Percentiles rank a stretch among this genome's conserved stretches.
Conservation (phyloP, 2,797 vertebrate species). For the Perodicticus potto region DNA sequence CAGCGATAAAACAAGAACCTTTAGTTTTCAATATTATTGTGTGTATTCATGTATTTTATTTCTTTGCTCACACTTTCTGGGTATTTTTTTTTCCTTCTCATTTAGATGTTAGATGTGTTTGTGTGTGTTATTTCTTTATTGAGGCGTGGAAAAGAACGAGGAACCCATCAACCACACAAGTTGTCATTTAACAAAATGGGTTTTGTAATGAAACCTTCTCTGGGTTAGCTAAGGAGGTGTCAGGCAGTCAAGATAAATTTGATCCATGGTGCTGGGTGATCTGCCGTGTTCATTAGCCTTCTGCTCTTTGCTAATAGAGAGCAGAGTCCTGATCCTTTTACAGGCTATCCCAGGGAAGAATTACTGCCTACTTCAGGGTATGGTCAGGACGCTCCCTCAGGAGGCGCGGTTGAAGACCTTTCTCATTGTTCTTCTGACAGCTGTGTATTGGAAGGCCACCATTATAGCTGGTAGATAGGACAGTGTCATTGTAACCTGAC, state of each 20-base stretch:
- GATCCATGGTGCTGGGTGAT: neutral
- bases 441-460: neutral
- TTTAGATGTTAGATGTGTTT: no score
- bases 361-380: neutral
- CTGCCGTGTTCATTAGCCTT: rapidly evolving
- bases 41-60: neutral
- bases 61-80: conserved; percentile 23
- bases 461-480: neutral
- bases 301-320: neutral
- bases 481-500: neutral
- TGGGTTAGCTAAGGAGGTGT: neutral
- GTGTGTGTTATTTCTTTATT: neutral
- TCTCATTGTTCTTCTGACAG: neutral
- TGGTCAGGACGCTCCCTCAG: no score
- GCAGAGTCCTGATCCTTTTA: neutral
- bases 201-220: neutral
- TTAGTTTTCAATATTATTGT: neutral
- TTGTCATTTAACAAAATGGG: neutral
- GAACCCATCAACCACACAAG: neutral
- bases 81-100: neutral
- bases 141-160: neutral
- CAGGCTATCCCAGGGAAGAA: neutral
- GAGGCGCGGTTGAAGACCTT: neutral
- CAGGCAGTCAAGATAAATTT: neutral
- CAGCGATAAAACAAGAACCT: no score